These are phyloP conservation scores for Aleiodes leptofemur DNA, from an alignment of 2,888 invertebrate species.

Conservation along the genomic window DNA sequence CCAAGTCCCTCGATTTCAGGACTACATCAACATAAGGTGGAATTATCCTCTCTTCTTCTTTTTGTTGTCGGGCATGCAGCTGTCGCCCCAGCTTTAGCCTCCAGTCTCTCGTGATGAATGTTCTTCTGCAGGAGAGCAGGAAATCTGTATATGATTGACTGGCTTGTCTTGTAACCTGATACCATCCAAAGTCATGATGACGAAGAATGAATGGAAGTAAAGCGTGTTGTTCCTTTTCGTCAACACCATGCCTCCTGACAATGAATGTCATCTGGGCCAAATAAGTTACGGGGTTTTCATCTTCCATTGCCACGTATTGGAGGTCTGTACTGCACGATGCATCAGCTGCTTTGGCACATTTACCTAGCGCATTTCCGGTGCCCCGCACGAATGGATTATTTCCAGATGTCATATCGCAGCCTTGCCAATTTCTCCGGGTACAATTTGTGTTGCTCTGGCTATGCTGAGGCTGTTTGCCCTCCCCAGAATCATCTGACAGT, in stretches of 20 bases:
- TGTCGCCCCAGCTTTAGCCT: not conserved
- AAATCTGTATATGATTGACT: not conserved
- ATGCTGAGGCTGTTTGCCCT: no score
- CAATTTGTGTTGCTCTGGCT: no score
- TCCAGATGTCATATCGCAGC: not conserved
- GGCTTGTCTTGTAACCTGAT: not conserved
- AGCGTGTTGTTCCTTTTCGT: not conserved
- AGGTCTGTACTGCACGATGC: not conserved
- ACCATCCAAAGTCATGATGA: not conserved
- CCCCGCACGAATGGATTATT: not conserved
- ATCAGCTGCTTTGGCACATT: not conserved
- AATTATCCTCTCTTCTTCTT: no score
- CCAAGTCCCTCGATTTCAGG: no score
- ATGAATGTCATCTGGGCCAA: not conserved
- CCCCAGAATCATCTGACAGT: no score
- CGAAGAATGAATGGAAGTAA: not conserved
- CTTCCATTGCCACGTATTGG: not conserved
- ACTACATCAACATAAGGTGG: no score
- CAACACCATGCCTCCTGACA: not conserved
- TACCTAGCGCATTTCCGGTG: not conserved
- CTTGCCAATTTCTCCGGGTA: no score
- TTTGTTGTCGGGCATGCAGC: no score
- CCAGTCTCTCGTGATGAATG: not conserved
- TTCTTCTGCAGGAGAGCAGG: not conserved
- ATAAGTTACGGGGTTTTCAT: not conserved